Percentiles rank a stretch among this genome's conserved stretches.
Conservation (phyloP, 2,888 invertebrate genomes). For the Molanna angustata region DNA sequence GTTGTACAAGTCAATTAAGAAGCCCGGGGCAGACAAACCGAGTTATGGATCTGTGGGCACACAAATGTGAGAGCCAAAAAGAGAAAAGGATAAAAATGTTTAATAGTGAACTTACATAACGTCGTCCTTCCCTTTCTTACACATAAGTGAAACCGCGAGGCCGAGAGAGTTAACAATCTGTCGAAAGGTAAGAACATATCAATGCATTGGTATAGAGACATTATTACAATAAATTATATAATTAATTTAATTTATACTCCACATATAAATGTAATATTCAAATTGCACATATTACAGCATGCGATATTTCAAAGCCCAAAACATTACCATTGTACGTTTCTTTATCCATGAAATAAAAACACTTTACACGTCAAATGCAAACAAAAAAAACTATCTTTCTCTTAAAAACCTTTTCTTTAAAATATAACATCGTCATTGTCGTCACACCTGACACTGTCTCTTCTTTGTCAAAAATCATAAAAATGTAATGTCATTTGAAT, state of each 20-base stretch:
- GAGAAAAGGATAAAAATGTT: conserved; percentile 26
- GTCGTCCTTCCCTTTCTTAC: conserved; percentile 23
- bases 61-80: conserved; percentile 25
- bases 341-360: no score
- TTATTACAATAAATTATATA: neutral
- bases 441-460: neutral
- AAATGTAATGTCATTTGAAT: no score
- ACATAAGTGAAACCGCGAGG: conserved; percentile 24
- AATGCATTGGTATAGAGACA: conserved; percentile 10
- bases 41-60: conserved; percentile 22
- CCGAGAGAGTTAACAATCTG: conserved; percentile 30
- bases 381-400: no score
- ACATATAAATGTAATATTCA: no score
- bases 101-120: conserved; percentile 28
- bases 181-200: conserved; percentile 32
- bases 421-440: neutral
- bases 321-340: neutral
- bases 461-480: neutral
- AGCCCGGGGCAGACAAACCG: conserved; percentile 7
- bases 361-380: neutral
- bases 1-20: conserved; percentile 8
- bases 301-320: neutral
- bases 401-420: neutral
- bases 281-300: neutral
- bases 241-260: neutral